Evolutionary conservation across 2,888 invertebrate genomes (phyloP).

Genomic region (Arrhopalites spinosus): DNA sequence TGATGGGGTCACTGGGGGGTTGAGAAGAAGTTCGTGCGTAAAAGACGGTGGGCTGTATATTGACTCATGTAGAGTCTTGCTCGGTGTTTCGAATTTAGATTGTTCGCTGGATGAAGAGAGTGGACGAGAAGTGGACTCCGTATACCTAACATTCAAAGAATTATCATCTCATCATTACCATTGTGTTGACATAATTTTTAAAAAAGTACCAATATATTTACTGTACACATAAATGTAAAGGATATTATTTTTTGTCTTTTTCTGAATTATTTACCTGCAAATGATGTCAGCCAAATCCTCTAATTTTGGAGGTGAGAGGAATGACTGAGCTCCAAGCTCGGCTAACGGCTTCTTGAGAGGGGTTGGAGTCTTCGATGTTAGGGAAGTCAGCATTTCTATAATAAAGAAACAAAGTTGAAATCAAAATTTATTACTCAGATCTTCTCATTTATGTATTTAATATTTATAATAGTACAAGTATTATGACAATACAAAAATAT

Average conservation of each 20-base stretch:
- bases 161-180: neutral
- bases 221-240: neutral
- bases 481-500: neutral
- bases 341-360: conserved; percentile 92
- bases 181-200: neutral
- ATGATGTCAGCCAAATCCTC: conserved; percentile 56
- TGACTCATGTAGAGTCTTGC: conserved; percentile 51
- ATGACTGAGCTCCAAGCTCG: conserved; percentile 64
- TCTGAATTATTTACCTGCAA: conserved; percentile 31
- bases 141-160: conserved; percentile 17
- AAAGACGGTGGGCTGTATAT: conserved; percentile 78
- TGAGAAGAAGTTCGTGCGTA: conserved; percentile 77
- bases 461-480: too few species aligned
- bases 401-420: neutral
- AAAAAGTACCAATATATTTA: neutral
- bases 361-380: conserved; percentile 72
- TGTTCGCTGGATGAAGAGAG: conserved; percentile 19
- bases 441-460: too few species aligned
- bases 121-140: conserved; percentile 27
- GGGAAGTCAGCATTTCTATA: conserved; percentile 21
- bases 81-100: conserved; percentile 50
- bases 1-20: conserved; percentile 54
- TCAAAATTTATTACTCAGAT: neutral
- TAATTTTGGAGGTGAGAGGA: conserved; percentile 59
- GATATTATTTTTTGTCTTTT: neutral